Percentiles rank a stretch among this genome's conserved stretches.
These are phyloP conservation scores for Bombus soroeensis DNA, from an alignment of 1,140 invertebrate genomes.

Conservation along the genomic window DNA sequence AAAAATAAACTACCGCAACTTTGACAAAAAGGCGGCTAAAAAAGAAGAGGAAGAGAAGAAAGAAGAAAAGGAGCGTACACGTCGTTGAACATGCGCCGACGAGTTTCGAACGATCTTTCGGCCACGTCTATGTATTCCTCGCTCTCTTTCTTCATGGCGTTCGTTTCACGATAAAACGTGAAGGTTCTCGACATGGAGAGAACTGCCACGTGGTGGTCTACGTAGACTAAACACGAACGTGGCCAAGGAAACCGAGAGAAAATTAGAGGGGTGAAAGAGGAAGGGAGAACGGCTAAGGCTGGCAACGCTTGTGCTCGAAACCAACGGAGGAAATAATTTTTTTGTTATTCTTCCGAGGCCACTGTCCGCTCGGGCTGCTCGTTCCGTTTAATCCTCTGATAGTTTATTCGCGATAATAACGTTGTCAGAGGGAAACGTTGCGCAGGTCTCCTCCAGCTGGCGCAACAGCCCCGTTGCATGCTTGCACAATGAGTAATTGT, in stretches of 20 bases:
- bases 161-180: constrained; percentile 7
- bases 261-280: background rate
- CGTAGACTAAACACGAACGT: constrained; percentile 50
- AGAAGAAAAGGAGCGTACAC: background rate
- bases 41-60: background rate
- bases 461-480: background rate
- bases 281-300: background rate
- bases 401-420: constrained; percentile 7
- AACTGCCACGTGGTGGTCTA: constrained; percentile 34
- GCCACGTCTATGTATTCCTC: background rate
- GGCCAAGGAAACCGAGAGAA: constrained; percentile 21
- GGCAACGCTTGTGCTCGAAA: background rate
- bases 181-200: background rate
- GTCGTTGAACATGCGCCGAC: constrained; percentile 9
- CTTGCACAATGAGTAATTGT: background rate
- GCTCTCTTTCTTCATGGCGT: background rate
- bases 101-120: constrained; percentile 20
- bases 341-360: background rate
- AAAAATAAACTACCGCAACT: background rate
- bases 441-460: background rate
- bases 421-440: constrained; percentile 11
- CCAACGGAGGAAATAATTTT: constrained; percentile 3
- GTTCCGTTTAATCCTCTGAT: constrained; percentile 12
- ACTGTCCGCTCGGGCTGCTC: background rate
- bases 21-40: background rate